These are phyloP conservation scores for Labeo catla DNA, from an alignment of 2,113 vertebrate species.

Conservation along the genomic window DNA sequence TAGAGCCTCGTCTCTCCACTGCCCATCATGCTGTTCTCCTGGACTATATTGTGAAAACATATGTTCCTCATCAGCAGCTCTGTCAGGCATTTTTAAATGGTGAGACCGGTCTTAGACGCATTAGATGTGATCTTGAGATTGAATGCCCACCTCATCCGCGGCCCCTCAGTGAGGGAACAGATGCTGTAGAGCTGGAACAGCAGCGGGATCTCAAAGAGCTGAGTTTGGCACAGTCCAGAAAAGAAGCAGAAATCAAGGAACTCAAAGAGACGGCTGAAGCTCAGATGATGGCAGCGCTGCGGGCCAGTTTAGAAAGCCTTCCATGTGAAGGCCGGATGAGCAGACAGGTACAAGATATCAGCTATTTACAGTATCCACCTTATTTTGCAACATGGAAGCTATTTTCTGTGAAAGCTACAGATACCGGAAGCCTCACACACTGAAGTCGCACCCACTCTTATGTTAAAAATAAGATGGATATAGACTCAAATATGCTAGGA, in stretches of 20 bases:
- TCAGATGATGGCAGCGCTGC: constrained; percentile 16
- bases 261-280: constrained; percentile 33
- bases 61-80: constrained; percentile 56
- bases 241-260: constrained; percentile 28
- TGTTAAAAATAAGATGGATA: not conserved
- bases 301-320: constrained; percentile 27
- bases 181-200: constrained; percentile 44
- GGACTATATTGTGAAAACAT: constrained; percentile 58
- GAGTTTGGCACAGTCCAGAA: constrained; percentile 7
- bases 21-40: constrained; percentile 55
- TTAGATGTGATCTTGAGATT: constrained; percentile 59
- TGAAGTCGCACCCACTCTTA: too few relatives aligned
- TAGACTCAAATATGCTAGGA: not conserved
- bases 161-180: constrained; percentile 60
- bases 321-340: constrained; percentile 14
- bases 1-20: constrained; percentile 53
- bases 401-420: not conserved
- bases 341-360: constrained; percentile 49
- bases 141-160: constrained; percentile 58
- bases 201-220: constrained; percentile 36
- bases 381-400: too few relatives aligned
- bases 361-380: not conserved
- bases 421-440: too few relatives aligned
- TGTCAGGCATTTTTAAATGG: constrained; percentile 60
- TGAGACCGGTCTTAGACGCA: constrained; percentile 2